Conservation (phyloP, 2,888 invertebrate genomes). For the Acronicta leporina region DNA sequence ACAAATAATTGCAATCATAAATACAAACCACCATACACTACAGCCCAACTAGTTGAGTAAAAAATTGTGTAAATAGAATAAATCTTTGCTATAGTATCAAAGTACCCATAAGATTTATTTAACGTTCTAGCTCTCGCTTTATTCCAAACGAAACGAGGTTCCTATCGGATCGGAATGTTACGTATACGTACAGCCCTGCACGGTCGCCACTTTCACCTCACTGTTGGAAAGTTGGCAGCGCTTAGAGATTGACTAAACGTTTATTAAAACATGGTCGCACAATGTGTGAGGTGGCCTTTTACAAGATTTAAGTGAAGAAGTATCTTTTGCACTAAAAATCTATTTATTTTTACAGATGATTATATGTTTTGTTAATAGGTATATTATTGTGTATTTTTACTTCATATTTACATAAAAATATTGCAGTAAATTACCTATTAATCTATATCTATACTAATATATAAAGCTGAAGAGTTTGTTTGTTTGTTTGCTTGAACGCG, state of each 20-base stretch:
- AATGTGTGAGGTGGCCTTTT: slow-evolving; percentile 16
- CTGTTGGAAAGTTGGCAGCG: slow-evolving; percentile 84
- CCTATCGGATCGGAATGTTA: slow-evolving; percentile 81
- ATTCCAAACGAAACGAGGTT: slow-evolving; percentile 74
- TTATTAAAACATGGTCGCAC: slow-evolving; percentile 65
- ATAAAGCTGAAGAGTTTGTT: no score
- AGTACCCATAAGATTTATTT: slow-evolving; percentile 51
- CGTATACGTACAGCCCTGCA: slow-evolving; percentile 76
- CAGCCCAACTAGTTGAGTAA: slow-evolving; percentile 9
- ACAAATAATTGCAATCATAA: neutral
- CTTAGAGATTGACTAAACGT: slow-evolving; percentile 80
- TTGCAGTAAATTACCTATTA: no score
- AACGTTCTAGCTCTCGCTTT: slow-evolving; percentile 61
- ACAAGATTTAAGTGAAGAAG: neutral
- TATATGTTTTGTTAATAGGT: no score
- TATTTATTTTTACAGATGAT: no score
- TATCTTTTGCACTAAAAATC: no score
- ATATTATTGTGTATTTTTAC: no score
- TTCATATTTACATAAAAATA: no score
- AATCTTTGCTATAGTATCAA: slow-evolving; percentile 23
- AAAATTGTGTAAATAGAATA: slow-evolving; percentile 40
- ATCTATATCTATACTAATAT: no score
- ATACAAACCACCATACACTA: neutral
- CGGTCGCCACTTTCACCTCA: slow-evolving; percentile 84
- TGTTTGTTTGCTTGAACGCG: no score